Evolutionary conservation across 2,113 vertebrate species (phyloP), one percentile per base, ranked within the genome.

Genomic region (Ceuthmochares aereus): DNA sequence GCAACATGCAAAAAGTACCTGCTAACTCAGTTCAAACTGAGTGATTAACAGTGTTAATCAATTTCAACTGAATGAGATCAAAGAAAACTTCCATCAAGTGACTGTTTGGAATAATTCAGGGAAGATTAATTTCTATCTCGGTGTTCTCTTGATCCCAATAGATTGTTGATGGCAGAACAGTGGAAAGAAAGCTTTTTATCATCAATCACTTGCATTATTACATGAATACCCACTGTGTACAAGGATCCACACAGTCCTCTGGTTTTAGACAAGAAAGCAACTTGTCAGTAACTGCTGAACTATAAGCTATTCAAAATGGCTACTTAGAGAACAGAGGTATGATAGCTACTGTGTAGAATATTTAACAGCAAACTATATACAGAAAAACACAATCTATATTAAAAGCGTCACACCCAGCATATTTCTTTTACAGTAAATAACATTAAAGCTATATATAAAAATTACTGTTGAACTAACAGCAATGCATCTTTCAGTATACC

Each of bases 21-120:
- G 89, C 93, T 93, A 95, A 93, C 64, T 84, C 92, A 82, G 81
- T 97, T 96, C 92, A 96, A 96, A 86, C 55, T 90, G 58, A 93
- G 79, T 92, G 95, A 97, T 96, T 96, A 97, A 96, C 69, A 90
- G 68, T 91, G 95, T 96, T 87, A 93, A 94, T 97, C 96, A 91
- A 91, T 95, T 96, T 93, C 72, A 95, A 63, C 69, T 75, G 75
- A 92, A 90, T 75, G 68, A 95, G 87, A 96, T 96, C 93, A 97
- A 96, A 97, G 96, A 96, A 96, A 82, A 87, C 70, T 90, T 84
- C 84, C 66, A 82, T 96, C 92, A 90, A 54, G 52, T 90, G 78
- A 82, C 76, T 94, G 62, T 68, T 95, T 73, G 95, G 87, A 95
- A 96, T 63, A 95, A 95, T 37, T 90, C 89, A 77, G 84, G 56